These are phyloP conservation scores for Phrynosoma platyrhinos DNA, from an alignment of 2,113 vertebrate species.

Conservation along the genomic window DNA sequence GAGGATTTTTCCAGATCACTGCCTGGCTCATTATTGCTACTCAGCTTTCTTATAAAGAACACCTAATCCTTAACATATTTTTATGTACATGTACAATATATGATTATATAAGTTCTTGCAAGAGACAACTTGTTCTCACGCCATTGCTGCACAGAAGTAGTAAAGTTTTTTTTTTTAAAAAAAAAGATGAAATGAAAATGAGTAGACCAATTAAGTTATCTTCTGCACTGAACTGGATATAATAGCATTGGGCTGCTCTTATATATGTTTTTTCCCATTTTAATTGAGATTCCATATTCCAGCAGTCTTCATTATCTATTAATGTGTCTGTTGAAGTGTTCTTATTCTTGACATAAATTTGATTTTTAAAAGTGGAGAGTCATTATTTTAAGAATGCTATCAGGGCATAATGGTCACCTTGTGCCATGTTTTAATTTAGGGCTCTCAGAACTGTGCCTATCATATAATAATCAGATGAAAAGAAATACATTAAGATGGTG, in stretches of 20 bases:
- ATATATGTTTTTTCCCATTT: slow-evolving; percentile 44
- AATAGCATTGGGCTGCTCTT: slow-evolving; percentile 38
- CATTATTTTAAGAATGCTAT: slow-evolving; percentile 63
- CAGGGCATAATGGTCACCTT: slow-evolving; percentile 48
- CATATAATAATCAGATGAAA: slow-evolving; percentile 39
- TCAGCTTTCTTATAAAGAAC: not conserved
- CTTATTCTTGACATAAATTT: slow-evolving; percentile 67
- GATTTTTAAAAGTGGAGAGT: slow-evolving; percentile 54
- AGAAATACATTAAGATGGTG: slow-evolving; percentile 5
- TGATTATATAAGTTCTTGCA: slow-evolving; percentile 43
- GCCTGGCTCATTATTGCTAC: not conserved
- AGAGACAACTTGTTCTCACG: slow-evolving; percentile 7
- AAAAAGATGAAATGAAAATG: slow-evolving; percentile 38
- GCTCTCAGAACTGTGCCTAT: slow-evolving; percentile 39
- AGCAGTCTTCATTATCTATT: slow-evolving; percentile 45
- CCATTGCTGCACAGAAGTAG: not conserved
- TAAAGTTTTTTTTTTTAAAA: too few species aligned
- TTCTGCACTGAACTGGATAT: slow-evolving; percentile 2
- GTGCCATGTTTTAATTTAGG: slow-evolving; percentile 54
- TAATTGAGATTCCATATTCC: slow-evolving; percentile 47
- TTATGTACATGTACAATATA: not conserved
- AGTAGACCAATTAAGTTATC: slow-evolving; percentile 7
- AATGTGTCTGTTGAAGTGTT: slow-evolving; percentile 63
- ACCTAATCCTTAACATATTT: slow-evolving; percentile 6
- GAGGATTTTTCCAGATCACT: not conserved